Evolutionary conservation across 2,888 invertebrate genomes (phyloP), one percentile per base, ranked within the genome.

Genomic region (Cataglyphis albicans): DNA sequence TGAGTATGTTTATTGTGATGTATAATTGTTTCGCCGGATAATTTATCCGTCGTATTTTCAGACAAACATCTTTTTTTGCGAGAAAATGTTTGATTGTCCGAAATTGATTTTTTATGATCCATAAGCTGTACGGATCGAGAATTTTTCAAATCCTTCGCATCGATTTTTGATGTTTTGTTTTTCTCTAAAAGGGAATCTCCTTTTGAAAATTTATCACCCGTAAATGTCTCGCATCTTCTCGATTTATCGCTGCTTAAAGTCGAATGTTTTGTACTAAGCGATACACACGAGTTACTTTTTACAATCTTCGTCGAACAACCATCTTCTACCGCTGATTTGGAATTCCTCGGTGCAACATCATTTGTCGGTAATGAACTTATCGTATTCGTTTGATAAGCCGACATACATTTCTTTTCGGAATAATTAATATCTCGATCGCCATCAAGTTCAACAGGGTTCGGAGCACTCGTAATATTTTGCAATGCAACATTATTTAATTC

Each of bases 51-150:
- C 7, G 35, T 41, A 18, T 78, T 64, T 9, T 72, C 78, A 12
- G 72, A 52, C 12, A 38, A 15, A 12, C 29, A 68, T 81, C 63
- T 78, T 48, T 85, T 89, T 12, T 67, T 72, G 44, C 72, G 81
- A 75, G 83, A 84, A 38, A 72, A 55, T 35, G 15, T 52, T 75
- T 85, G 88, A 18, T 70, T 35, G 18, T 10, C 21, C 18, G 57
- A 68, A 21, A 18, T 21, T 0, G 35, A 72, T 4, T 35, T 78
- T 7, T 21, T 70, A 6, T 7, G 29, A 44, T 80, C 59, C 15
- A 29, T n/a, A 18, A 21, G 32, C n/a, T n/a, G 41, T 12, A n/a
- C 9, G 2, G 55, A n/a, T 29, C 55, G 55, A 41, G 15, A 68
- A 38, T 25, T 35, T n/a, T 67, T 75, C 68, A 3, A 29, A 2